These are phyloP conservation scores for Dryoscopus gambensis DNA, from an alignment of 2,113 vertebrate genomes.

Conservation along the genomic window DNA sequence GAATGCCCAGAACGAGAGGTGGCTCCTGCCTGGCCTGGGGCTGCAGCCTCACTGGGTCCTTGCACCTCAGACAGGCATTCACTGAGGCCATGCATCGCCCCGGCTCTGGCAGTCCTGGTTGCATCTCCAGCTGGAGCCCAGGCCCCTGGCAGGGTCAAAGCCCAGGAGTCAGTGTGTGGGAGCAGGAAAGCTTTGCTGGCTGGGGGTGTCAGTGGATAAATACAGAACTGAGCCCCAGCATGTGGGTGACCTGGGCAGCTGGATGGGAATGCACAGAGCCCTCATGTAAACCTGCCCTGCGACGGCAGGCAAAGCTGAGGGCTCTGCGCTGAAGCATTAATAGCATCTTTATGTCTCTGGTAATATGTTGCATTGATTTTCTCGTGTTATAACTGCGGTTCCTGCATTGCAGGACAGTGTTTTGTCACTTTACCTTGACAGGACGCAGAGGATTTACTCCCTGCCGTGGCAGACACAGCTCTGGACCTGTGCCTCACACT, in stretches of 20 bases:
- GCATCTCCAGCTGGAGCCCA: rapidly evolving
- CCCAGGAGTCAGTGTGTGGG: neutral
- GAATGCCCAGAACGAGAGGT: neutral
- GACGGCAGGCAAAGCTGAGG: rapidly evolving
- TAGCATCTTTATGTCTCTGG: neutral
- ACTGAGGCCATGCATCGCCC: rapidly evolving
- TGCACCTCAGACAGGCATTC: too few relatives aligned
- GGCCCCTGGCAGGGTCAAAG: neutral
- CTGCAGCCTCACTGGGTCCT: neutral
- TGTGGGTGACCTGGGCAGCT: rapidly evolving
- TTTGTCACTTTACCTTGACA: conserved; percentile 50
- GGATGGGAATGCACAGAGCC: rapidly evolving
- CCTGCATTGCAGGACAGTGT: conserved; percentile 4
- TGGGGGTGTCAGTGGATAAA: neutral
- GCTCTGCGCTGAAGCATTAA: neutral
- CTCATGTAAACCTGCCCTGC: neutral
- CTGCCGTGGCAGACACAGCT: rapidly evolving
- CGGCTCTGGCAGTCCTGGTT: rapidly evolving
- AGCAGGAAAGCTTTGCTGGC: neutral
- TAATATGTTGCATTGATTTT: conserved; percentile 50
- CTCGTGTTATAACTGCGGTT: conserved; percentile 20
- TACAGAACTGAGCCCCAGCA: neutral
- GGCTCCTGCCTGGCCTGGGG: neutral
- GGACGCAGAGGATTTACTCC: neutral
- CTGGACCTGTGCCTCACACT: rapidly evolving